Evolutionary conservation across 2,113 vertebrate species (phyloP).

Genomic region (Lanius ludovicianus): DNA sequence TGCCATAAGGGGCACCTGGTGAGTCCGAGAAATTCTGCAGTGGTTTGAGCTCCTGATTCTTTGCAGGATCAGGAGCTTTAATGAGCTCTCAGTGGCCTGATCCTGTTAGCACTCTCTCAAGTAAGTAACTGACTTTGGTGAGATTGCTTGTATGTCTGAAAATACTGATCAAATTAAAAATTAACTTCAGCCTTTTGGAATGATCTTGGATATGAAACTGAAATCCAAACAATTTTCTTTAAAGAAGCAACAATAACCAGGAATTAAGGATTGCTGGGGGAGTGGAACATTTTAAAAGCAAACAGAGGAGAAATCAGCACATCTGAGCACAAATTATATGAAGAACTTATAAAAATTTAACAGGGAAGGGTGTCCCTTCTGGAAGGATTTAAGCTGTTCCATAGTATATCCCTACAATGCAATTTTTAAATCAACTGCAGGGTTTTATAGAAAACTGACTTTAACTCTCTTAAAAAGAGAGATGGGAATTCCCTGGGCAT

Average conservation of each 20-base stretch:
- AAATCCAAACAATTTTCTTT: not conserved
- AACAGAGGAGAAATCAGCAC: not conserved
- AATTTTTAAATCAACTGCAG: not conserved
- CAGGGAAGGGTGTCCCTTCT: not conserved
- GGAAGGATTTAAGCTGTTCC: not conserved
- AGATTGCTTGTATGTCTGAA: not conserved
- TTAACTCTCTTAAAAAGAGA: not conserved
- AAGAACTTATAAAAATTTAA: not conserved
- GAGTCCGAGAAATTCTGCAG: not conserved
- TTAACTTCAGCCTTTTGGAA: not conserved
- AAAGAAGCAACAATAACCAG: not conserved
- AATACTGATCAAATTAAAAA: not conserved
- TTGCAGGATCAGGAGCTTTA: not conserved
- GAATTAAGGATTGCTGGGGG: not conserved
- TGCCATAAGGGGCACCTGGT: conserved; percentile 5
- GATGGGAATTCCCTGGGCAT: not conserved
- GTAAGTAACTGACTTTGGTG: not conserved
- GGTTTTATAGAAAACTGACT: not conserved
- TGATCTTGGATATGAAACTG: not conserved
- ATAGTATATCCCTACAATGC: not conserved
- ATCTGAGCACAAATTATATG: not conserved
- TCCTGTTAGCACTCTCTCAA: not conserved
- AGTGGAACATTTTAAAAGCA: not conserved
- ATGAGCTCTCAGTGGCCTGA: conserved; percentile 3
- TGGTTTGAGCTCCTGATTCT: not conserved